Base-by-base conservation (phyloP, 2,797 vertebrate species). In the Erethizon dorsatum region DNA sequence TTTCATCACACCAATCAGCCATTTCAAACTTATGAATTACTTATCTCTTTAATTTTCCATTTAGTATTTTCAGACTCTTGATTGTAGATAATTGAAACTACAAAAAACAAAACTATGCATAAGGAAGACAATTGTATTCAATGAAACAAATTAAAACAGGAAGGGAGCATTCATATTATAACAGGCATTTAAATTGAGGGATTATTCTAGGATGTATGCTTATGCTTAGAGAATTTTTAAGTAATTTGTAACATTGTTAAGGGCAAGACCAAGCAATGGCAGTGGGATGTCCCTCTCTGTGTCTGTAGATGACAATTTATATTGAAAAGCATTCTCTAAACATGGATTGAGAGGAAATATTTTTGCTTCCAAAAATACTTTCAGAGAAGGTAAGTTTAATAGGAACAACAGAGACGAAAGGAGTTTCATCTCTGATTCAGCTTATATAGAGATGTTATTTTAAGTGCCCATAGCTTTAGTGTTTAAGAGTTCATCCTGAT, bases 321-420 rank as follows among this genome's bases (percentile, higher is more conserved):
- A 41, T n/a, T 61, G 59, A 94, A 90, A 78, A 45, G 45, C 41
- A 73, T 93, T 95, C 67, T 96, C 31, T 75, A 85, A 91, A 47
- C 4, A 24, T 71, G 45, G 79, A 28, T 59, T 45, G 3, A 37
- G 5, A 50, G 2, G 52, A 91, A 73, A 50, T 18, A 26, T 82
- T 91, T 94, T 86, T 88, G 77, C 6, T 88, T 94, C 4, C 50
- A 84, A 84, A 77, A 77, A 50, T 78, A 3, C 6, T 90, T 88
- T 88, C 57, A 85, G 80, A 57, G 88, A 85, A 85, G 88, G 24
- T 69, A 85, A 89, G 12, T 50, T 75, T 94, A 59, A 33, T 88
- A 63, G 56, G 33, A 41, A 73, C 56, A 22, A 52, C 56, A 18
- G 33, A 75, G 22, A 83, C 50, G 86, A 56, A 95, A 78, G 41